Percentiles rank a stretch among this genome's conserved stretches.
Evolutionary conservation across 2,113 vertebrate species (phyloP).

Genomic region (Motacilla tschutschensis): DNA sequence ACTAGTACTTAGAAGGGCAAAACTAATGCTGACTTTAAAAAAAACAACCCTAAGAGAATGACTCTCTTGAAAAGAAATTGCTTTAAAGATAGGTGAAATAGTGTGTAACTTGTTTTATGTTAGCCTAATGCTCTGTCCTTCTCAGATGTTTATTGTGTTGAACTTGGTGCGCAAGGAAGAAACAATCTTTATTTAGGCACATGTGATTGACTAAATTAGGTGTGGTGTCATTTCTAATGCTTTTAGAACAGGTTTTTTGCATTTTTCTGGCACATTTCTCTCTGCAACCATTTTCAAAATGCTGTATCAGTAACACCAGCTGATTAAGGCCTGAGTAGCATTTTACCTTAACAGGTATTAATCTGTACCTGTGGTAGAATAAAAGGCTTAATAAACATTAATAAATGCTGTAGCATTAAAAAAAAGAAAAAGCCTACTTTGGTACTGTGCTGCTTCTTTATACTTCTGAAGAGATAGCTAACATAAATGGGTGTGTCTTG

Average conservation of each 20-base stretch:
- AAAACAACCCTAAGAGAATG: neutral
- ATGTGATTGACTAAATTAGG: neutral
- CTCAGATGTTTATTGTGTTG: neutral
- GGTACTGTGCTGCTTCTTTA: neutral
- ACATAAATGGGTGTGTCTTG: neutral
- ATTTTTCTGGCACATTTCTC: neutral
- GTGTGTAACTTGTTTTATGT: neutral
- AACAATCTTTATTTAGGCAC: neutral
- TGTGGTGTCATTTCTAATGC: neutral
- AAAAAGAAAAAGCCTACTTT: neutral
- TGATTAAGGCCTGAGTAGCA: neutral
- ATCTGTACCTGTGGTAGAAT: neutral
- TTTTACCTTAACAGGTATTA: neutral
- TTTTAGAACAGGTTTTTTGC: neutral
- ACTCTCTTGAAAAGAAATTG: neutral
- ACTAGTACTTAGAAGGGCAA: neutral
- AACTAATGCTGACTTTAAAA: neutral
- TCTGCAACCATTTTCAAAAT: neutral
- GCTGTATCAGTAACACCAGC: neutral
- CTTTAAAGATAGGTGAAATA: neutral
- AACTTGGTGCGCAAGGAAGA: neutral
- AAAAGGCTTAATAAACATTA: neutral
- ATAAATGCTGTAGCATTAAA: neutral
- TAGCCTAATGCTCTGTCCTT: fast-evolving
- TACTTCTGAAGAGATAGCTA: neutral